phyloP scores from a whole-genome alignment of 2,113 vertebrate species.

The Chrysochloris asiatica region DNA sequence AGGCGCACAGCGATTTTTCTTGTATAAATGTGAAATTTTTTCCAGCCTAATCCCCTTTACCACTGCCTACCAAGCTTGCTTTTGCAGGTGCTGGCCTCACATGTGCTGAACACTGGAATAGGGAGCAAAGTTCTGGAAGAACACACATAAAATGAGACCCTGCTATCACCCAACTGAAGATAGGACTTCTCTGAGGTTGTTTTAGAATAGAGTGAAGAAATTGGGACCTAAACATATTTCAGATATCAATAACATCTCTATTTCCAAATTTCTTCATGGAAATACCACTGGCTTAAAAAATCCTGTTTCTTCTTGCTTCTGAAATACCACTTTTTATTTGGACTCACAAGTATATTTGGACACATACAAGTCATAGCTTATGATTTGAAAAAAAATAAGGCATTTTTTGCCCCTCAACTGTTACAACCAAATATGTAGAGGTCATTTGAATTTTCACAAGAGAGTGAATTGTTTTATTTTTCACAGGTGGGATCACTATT shows the following conservation, averaged over 20 bases:
- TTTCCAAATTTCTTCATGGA: no score
- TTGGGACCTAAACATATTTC: neutral
- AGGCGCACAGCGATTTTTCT: constrained; percentile 72
- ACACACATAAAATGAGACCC: no score
- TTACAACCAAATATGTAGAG: neutral
- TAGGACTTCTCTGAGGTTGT: no score
- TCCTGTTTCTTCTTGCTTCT: no score
- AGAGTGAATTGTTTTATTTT: neutral
- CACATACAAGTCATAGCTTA: no score
- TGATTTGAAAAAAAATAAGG: neutral
- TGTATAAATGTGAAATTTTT: constrained; percentile 67
- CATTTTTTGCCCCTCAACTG: neutral
- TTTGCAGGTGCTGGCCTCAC: constrained; percentile 54
- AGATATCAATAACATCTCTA: neutral
- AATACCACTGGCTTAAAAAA: neutral
- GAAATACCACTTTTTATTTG: neutral
- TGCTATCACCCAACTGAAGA: no score
- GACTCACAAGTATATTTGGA: no score
- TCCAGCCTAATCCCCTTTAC: constrained; percentile 70
- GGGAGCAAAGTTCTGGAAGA: no score
- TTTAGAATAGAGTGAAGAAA: neutral
- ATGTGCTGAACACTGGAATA: no score
- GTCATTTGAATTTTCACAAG: neutral
- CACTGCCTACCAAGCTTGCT: constrained; percentile 56
- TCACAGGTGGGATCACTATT: neutral